Conservation (phyloP, 2,113 vertebrate genomes). For the Mionectes macconnelli region DNA sequence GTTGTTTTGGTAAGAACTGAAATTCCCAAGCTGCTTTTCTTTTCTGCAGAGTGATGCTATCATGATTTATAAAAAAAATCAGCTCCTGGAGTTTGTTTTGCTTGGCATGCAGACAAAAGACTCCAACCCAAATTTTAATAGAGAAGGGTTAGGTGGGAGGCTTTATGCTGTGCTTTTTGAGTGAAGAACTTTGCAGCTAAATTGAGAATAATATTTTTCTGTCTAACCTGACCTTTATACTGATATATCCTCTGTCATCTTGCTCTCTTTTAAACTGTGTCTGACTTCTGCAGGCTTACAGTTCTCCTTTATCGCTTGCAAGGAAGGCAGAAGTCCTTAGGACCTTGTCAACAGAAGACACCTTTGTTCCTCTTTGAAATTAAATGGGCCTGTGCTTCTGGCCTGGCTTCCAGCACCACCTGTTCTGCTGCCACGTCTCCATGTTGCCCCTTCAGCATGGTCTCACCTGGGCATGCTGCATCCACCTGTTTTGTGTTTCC, state of each 20-base stretch:
- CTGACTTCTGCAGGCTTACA: not conserved
- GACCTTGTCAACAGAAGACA: not conserved
- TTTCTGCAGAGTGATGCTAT: constrained; percentile 17
- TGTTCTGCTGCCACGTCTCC: not conserved
- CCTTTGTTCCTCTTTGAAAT: not conserved
- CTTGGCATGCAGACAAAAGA: not conserved
- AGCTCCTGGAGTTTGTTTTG: constrained; percentile 7
- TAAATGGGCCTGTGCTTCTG: not conserved
- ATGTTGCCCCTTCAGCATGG: not conserved
- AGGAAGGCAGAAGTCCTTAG: not conserved
- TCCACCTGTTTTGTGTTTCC: constrained; percentile 31
- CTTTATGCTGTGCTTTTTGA: not conserved
- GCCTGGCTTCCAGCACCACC: not conserved
- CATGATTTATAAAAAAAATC: constrained; percentile 10
- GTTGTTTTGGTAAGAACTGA: constrained; percentile 47
- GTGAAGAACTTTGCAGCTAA: constrained; percentile 8
- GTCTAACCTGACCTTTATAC: constrained; percentile 30
- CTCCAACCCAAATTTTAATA: not conserved
- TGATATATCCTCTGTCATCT: not conserved
- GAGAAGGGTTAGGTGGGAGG: constrained; percentile 1
- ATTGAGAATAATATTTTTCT: constrained; percentile 40
- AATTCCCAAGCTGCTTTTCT: constrained; percentile 40
- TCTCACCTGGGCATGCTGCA: not conserved
- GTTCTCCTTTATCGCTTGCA: not conserved
- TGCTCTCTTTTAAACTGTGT: not conserved